phyloP scores from a whole-genome alignment of 2,888 invertebrate genomes.

The Parasteatoda lunata region DNA sequence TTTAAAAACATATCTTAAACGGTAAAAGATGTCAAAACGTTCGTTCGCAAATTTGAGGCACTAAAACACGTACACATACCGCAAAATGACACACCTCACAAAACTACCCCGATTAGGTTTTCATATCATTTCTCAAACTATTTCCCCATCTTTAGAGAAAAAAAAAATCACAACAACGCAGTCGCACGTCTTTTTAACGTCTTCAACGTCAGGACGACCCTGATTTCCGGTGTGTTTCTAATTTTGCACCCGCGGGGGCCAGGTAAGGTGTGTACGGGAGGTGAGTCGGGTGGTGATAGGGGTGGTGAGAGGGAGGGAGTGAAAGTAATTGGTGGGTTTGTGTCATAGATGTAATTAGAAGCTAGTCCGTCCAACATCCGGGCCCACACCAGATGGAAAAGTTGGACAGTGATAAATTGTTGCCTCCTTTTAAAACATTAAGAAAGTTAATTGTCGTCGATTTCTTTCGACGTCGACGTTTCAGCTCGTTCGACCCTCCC shows the following conservation, averaged over 20 bases:
- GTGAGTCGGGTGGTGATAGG: constrained; percentile 32
- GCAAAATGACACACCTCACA: no score
- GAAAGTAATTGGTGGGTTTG: constrained; percentile 53
- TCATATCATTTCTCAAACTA: not conserved
- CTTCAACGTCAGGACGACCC: not conserved
- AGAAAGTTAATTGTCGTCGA: constrained; percentile 58
- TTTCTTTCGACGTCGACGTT: not conserved
- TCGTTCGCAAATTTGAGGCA: no score
- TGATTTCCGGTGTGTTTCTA: constrained; percentile 50
- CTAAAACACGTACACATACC: no score
- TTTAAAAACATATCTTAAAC: no score
- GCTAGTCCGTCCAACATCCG: constrained; percentile 32
- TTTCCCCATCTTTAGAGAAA: not conserved
- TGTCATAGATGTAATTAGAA: constrained; percentile 64
- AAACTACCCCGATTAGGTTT: no score
- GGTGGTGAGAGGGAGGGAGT: constrained; percentile 6
- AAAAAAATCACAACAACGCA: not conserved
- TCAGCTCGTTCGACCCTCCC: no score
- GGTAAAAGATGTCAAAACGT: no score
- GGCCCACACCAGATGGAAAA: constrained; percentile 52
- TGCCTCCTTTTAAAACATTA: constrained; percentile 40
- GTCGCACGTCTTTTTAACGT: constrained; percentile 38
- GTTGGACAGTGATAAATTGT: constrained; percentile 61
- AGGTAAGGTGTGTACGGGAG: not conserved
- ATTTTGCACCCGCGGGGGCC: constrained; percentile 1